phyloP scores from a whole-genome alignment of 2,113 vertebrate species.

The Xenopus laevis region DNA sequence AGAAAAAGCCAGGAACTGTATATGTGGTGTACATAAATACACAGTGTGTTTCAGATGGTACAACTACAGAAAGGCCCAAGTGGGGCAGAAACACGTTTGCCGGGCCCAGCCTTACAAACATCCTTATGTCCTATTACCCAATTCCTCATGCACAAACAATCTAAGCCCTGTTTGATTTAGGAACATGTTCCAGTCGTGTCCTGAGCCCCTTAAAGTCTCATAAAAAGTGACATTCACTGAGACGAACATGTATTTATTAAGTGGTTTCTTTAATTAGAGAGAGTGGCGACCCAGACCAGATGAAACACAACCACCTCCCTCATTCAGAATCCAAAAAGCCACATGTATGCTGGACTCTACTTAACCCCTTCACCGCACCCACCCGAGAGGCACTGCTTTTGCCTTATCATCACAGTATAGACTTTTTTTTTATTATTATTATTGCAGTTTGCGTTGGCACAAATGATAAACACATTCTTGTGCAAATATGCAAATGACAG shows the following conservation, averaged over 20 bases:
- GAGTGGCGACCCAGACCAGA: constrained; percentile 36
- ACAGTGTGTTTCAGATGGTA: constrained; percentile 10
- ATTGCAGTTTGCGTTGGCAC: too few species aligned
- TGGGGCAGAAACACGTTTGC: constrained; percentile 29
- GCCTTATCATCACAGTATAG: too few species aligned
- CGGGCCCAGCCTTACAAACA: constrained; percentile 25
- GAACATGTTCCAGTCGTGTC: constrained; percentile 24
- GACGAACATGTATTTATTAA: constrained; percentile 43
- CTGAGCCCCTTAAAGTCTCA: constrained; percentile 20
- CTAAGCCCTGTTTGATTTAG: constrained; percentile 33
- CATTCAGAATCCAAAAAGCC: constrained; percentile 35
- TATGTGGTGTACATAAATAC: not conserved
- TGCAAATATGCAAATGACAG: too few species aligned
- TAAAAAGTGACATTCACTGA: constrained; percentile 44
- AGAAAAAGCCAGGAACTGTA: not conserved
- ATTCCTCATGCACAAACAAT: constrained; percentile 24
- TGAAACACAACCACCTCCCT: constrained; percentile 36
- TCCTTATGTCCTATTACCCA: constrained; percentile 40
- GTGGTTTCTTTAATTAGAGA: constrained; percentile 46
- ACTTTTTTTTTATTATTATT: too few species aligned
- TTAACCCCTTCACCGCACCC: constrained; percentile 19
- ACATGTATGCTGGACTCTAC: constrained; percentile 21
- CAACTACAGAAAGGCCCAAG: constrained; percentile 14
- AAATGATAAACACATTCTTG: too few species aligned
- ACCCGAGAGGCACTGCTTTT: too few species aligned